Evolutionary conservation across 2,797 vertebrate genomes (phyloP), one percentile per base, ranked within the genome.

Genomic region (Staurois parvus): DNA sequence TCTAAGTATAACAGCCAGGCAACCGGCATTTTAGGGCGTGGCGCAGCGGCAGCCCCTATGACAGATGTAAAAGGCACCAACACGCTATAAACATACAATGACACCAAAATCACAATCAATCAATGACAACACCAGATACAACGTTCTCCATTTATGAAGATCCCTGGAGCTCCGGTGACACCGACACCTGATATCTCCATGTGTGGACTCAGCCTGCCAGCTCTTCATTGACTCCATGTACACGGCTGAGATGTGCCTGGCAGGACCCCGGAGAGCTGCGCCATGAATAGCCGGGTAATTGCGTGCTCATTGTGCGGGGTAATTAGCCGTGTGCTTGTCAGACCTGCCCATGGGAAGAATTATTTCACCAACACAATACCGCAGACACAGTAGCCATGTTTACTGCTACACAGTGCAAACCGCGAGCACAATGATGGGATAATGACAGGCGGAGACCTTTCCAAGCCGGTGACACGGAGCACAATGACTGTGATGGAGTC

Each of bases 361-460:
- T 52, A 4, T 26, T 19, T n/a, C 15, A 19, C 68, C 26, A 68
- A 24, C 56, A 78, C 45, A 62, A 34, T 67, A 1, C n/a, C 17
- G 26, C 29, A 76, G 24, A 83, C 81, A 76, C n/a, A 77, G 75
- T 72, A 70, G 26, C 48, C 37, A 72, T 34, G 17, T 37, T 34
- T 8, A 69, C 17, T 29, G 64, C 52, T 34, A 83, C 73, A 84
- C 37, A 66, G 32, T 11, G 26, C 64, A 67, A 30, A 84, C 66
- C 70, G 74, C 77, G 62, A 70, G 29, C 45, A 84, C 59, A 56
- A 64, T 72, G 78, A 72, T 72, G 15, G 40, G 26, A 59, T 70
- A 62, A 78, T 72, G 68, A 13, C 28, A 6, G 40, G 37, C n/a
- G 37, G 72, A 62, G 48, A 62, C n/a, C 40, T 52, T n/a, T 70